phyloP scores from a whole-genome alignment of 2,888 invertebrate genomes.

The Melanotus villosus region DNA sequence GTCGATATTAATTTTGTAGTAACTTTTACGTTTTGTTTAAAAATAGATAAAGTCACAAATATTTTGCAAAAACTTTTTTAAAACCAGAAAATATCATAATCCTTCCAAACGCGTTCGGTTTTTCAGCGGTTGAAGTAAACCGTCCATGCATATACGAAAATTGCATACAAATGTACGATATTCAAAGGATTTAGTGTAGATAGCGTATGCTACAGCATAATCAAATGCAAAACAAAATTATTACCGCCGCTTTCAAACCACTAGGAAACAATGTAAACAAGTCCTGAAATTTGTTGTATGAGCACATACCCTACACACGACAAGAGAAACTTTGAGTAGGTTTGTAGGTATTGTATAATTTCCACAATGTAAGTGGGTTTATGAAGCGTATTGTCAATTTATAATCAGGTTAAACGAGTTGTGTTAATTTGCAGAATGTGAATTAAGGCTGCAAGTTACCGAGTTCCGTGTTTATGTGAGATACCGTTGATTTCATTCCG shows the following conservation, averaged over 20 bases:
- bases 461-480: constrained; percentile 33
- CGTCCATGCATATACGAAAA: constrained; percentile 5
- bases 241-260: constrained; percentile 22
- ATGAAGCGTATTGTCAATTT: constrained; percentile 50
- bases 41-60: no score
- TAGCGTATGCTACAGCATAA: constrained; percentile 17
- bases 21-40: no score
- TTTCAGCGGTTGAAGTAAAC: neutral
- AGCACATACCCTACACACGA: constrained; percentile 36
- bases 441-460: constrained; percentile 36
- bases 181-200: constrained; percentile 21
- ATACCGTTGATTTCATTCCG: constrained; percentile 31
- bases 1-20: no score
- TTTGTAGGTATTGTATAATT: constrained; percentile 42
- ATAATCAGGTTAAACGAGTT: constrained; percentile 53
- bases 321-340: constrained; percentile 37
- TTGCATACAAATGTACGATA: constrained; percentile 16
- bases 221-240: constrained; percentile 27
- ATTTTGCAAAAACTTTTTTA: no score
- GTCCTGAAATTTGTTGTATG: constrained; percentile 36
- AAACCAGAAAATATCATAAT: no score
- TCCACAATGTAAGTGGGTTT: constrained; percentile 44
- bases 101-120: no score
- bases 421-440: constrained; percentile 46
- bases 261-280: constrained; percentile 31